A percentile compares a stretch with the other conserved stretches of the same genome.
phyloP scores from a whole-genome alignment of 1,140 invertebrate genomes.

The Drosophila serrata region DNA sequence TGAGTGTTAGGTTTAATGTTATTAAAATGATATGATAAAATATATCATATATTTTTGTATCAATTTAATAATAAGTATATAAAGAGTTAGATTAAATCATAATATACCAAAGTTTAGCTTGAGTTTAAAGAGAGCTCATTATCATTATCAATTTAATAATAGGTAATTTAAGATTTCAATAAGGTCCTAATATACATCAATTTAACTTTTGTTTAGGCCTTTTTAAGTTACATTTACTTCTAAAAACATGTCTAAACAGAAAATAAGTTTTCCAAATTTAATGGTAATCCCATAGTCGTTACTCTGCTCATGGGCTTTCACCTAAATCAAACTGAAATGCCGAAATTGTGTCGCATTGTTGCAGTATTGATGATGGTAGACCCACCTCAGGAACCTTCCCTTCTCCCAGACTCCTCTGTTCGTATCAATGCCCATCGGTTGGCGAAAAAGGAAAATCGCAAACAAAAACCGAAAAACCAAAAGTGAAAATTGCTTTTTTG shows the following conservation, averaged over 20 bases:
- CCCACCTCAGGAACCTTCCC: constrained; percentile 17
- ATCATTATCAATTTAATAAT: too few relatives aligned
- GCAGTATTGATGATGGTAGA: constrained; percentile 76
- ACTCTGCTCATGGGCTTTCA: constrained; percentile 4
- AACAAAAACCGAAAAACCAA: constrained; percentile 62
- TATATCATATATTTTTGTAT: neutral
- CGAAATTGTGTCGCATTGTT: constrained; percentile 74
- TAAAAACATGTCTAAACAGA: fast-evolving
- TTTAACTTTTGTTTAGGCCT: too few relatives aligned
- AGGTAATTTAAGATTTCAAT: too few relatives aligned
- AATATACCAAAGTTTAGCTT: neutral
- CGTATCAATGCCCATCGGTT: constrained; percentile 31
- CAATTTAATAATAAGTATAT: neutral
- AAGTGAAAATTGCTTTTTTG: constrained; percentile 76
- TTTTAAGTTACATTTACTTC: too few relatives aligned
- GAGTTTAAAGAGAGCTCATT: too few relatives aligned
- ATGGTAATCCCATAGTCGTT: neutral
- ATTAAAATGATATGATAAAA: neutral
- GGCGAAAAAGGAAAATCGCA: constrained; percentile 44
- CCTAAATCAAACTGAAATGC: constrained; percentile 19
- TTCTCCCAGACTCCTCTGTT: constrained; percentile 3
- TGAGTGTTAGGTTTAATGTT: neutral
- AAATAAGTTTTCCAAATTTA: neutral
- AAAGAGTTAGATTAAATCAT: neutral
- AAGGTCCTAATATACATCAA: too few relatives aligned